Conservation (phyloP, 1,140 invertebrate species). For the Drosophila malerkotliana region DNA sequence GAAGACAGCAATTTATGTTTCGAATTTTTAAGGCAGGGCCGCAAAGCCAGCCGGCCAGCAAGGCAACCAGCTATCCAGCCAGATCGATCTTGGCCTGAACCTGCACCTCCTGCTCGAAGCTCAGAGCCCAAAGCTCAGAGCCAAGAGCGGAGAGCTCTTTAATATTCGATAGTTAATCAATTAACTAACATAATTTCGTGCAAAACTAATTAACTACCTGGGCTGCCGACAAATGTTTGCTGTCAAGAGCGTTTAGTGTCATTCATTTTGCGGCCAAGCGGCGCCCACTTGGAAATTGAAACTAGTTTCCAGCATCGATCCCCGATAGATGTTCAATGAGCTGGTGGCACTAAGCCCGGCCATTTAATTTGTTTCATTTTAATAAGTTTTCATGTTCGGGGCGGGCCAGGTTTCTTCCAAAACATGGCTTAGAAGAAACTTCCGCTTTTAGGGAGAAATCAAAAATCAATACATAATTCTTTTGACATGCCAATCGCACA, state of each 20-base stretch:
- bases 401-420: slow-evolving; percentile 2
- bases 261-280: slow-evolving; percentile 67
- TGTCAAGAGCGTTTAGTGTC: slow-evolving; percentile 77
- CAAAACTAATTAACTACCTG: slow-evolving; percentile 76
- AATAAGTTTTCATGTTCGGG: slow-evolving; percentile 49
- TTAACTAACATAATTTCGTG: slow-evolving; percentile 81
- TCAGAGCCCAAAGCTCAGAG: neutral
- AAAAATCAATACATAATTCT: slow-evolving; percentile 83
- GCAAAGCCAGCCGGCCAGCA: neutral
- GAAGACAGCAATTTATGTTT: slow-evolving; percentile 53
- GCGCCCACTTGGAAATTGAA: slow-evolving; percentile 62
- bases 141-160: slow-evolving; percentile 14
- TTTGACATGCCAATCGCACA: slow-evolving; percentile 82
- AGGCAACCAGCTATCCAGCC: neutral
- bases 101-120: slow-evolving; percentile 11
- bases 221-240: slow-evolving; percentile 72
- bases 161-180: slow-evolving; percentile 68
- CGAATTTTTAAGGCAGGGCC: slow-evolving; percentile 59
- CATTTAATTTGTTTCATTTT: slow-evolving; percentile 62
- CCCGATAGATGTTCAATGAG: slow-evolving; percentile 22
- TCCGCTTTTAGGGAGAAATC: slow-evolving; percentile 62
- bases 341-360: slow-evolving; percentile 10
- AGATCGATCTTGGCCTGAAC: slow-evolving; percentile 14
- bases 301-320: slow-evolving; percentile 44
- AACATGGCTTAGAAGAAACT: slow-evolving; percentile 24